Base-by-base conservation (phyloP, 2,113 vertebrate genomes). In the Clarias batrachus region DNA sequence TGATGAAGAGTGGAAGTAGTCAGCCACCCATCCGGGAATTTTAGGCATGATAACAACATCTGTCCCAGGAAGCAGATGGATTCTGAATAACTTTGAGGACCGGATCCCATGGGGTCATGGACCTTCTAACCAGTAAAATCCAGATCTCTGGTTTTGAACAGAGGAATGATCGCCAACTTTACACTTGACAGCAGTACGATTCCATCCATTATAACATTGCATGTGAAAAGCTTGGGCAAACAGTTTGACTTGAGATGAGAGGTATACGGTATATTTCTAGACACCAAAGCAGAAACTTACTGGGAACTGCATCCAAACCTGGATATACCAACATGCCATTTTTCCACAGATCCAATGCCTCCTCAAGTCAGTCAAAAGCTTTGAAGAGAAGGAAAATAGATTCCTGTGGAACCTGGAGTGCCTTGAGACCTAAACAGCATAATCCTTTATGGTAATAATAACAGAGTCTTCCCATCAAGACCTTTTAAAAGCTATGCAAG, bases 1-100 rank as follows among this genome's bases (percentile, higher is more conserved):
- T 52, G 3, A 78, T 63, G 92, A 93, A 89, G 92, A 90, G 16
- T 17, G 27, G 68, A n/a, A 70, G 23, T 52, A 37, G 54, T 30
- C 65, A 57, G n/a, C 52, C 3, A 11, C 82, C 19, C n/a, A 84
- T 59, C 19, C 74, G 68, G 65, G 54, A 19, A 19, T 30, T 41
- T 84, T 27, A 84, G 73, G 14, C 27, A 84, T 25, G 60, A 84
- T 66, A 71, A 56, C 27, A 56, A 59, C 68, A 57, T 74, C 27
- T n/a, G 65, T 37, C 48, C 54, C 27, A 74, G 70, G 91, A 82
- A 94, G 48, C 33, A 52, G 59, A 21, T 85, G 84, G 74, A 66
- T 66, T 25, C 60, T 85, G 12, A 10, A 68, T 23, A 48, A 48
- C 11, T 79, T 14, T 30, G 41, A 56, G 48, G 21, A 54, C 4